A percentile compares a stretch with the other conserved stretches of the same genome.
These are phyloP conservation scores for Danionella dracula DNA, from an alignment of 2,797 vertebrate genomes.

Conservation along the genomic window DNA sequence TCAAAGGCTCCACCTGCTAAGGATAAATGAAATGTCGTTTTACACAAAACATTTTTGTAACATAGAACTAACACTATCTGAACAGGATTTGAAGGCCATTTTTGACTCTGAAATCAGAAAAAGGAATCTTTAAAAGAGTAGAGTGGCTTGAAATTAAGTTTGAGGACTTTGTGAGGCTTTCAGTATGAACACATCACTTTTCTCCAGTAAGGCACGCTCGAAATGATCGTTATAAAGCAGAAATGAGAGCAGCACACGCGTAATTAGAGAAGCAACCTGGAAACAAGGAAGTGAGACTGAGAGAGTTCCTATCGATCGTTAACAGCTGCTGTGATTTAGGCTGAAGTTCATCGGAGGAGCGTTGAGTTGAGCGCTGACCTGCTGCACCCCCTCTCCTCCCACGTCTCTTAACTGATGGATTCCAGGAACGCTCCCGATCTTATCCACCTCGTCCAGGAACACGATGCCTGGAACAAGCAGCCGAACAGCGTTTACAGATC, in stretches of 20 bases:
- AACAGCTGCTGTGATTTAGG: constrained; percentile 1
- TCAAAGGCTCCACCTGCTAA: no score
- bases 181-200: no score
- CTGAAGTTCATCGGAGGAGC: background rate
- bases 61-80: no score
- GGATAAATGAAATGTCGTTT: no score
- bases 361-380: constrained; percentile 70
- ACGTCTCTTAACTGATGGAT: constrained; percentile 98
- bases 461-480: constrained; percentile 80
- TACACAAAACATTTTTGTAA: no score
- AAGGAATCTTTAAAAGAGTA: no score
- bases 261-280: background rate
- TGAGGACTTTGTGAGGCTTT: no score
- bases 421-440: constrained; percentile 97
- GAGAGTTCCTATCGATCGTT: background rate
- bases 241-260: background rate
- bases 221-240: background rate
- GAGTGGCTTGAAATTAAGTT: no score
- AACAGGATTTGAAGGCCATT: no score
- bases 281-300: background rate
- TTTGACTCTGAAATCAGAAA: no score
- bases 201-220: no score
- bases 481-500: no score
- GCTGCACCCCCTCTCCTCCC: constrained; percentile 97
- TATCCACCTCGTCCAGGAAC: constrained; percentile 98